A percentile compares a stretch with the other conserved stretches of the same genome.
Conservation (phyloP, 1,140 invertebrate genomes). For the Hyposmocoma kahamanoa region DNA sequence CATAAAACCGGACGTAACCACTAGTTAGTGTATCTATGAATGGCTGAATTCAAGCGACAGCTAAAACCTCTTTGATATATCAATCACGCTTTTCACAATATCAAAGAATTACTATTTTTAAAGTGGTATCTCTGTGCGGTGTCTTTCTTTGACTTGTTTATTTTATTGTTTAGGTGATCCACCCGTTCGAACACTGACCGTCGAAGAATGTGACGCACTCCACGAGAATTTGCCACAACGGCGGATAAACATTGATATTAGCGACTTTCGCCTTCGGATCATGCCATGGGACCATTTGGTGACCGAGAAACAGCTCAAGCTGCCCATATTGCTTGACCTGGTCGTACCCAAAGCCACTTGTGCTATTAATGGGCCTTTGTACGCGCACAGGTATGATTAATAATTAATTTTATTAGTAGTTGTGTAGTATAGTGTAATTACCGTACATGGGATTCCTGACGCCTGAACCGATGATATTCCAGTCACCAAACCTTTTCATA, state of each 20-base stretch:
- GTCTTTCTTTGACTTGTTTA: no score
- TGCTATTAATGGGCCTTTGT: constrained; percentile 32
- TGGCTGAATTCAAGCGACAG: no score
- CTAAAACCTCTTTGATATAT: no score
- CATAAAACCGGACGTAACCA: no score
- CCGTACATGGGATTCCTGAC: no score
- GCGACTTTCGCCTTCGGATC: constrained; percentile 23
- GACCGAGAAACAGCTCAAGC: constrained; percentile 8
- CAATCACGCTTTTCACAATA: no score
- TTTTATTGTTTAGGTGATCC: no score
- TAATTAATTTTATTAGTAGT: constrained; percentile 5
- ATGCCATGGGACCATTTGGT: constrained; percentile 32
- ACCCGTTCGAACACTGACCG: constrained; percentile 38
- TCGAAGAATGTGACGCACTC: constrained; percentile 49
- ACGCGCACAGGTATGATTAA: constrained; percentile 38
- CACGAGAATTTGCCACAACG: constrained; percentile 41
- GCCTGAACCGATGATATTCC: neutral
- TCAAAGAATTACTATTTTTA: no score
- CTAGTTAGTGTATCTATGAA: no score
- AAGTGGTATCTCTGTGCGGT: no score
- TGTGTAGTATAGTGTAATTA: no score
- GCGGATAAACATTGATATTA: constrained; percentile 20
- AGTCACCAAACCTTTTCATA: neutral
- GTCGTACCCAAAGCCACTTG: constrained; percentile 21
- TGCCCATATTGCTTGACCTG: constrained; percentile 25